phyloP scores from a whole-genome alignment of 23 tunicate species.

The Diplosoma virens region DNA sequence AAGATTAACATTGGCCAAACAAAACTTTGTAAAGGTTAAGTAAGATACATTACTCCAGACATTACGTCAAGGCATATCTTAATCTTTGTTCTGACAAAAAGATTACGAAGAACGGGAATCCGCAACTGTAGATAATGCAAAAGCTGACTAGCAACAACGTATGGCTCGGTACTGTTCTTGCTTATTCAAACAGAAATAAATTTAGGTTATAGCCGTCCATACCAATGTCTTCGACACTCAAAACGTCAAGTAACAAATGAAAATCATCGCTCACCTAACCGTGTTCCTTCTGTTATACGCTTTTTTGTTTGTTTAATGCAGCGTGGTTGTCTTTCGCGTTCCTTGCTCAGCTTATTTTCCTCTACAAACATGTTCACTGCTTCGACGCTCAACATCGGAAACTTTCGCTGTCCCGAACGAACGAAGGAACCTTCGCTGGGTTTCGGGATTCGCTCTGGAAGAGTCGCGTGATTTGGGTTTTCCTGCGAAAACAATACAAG shows the following conservation, averaged over 20 bases:
- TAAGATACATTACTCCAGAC: too few species aligned
- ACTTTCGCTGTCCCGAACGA: conserved; percentile 42
- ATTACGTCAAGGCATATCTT: too few species aligned
- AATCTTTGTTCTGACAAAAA: too few species aligned
- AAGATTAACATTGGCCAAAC: too few species aligned
- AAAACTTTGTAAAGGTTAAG: too few species aligned
- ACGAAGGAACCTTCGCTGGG: conserved; percentile 63
- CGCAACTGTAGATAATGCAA: too few species aligned
- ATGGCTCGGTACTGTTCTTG: too few species aligned
- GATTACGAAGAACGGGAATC: too few species aligned
- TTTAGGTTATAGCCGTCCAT: too few species aligned
- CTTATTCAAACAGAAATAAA: too few species aligned
- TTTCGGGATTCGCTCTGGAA: conserved; percentile 72
- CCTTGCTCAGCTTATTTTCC: conserved; percentile 39
- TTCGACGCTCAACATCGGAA: conserved; percentile 73
- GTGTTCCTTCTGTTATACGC: conserved; percentile 62
- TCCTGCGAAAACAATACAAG: conserved; percentile 64
- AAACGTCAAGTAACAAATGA: not conserved
- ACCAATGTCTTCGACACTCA: too few species aligned
- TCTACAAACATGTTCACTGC: conserved; percentile 90
- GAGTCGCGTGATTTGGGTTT: conserved; percentile 54
- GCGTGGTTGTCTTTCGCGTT: conserved; percentile 31
- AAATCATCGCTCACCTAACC: conserved; percentile 53
- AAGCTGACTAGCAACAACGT: too few species aligned
- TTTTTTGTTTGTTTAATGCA: conserved; percentile 2